Base-by-base conservation (phyloP, 1,140 invertebrate species). In the Galleria mellonella region DNA sequence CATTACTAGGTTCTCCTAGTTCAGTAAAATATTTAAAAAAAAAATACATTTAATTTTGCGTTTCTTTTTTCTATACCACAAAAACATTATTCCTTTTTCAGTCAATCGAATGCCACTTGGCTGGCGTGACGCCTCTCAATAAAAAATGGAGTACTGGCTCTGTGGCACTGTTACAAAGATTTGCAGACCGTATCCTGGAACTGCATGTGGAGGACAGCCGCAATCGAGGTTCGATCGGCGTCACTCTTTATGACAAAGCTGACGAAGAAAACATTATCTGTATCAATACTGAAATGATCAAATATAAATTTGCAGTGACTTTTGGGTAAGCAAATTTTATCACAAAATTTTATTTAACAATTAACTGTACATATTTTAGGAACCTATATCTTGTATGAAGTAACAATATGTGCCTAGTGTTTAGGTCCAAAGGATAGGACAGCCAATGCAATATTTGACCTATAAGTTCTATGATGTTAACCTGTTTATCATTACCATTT, bases 261-360 rank as follows among this genome's bases (percentile, higher is more conserved):
- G 69, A 75, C n/a, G 39, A 48, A 0, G 67, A 79, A 2, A 54
- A 74, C 14, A 15, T 49, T 2, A 39, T 72, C 4, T 82, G 78
- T 39, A 52, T 82, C 30, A 83, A 85, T 44, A 53, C 52, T 3
- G 47, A 70, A 32, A 78, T 85, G 77, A 69, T 85, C 13, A 74
- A 68, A 33, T 36, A 75, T 43, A 85, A 76, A 44, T 81, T 63
- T 43, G 82, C 78, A 3, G 61, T 83, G 6, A 59, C 55, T 7
- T 73, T 82, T 49, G 78, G 78, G 82, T 83, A 59, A 62, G 61
- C n/a, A n/a, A n/a, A n/a, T n/a, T n/a, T n/a, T n/a, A 33, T 33
- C 4, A 5, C 11, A 33, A 33, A 33, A n/a, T n/a, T n/a, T n/a
- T n/a, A n/a, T n/a, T n/a, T n/a, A n/a, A n/a, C n/a, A n/a, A n/a